Evolutionary conservation across 2,888 invertebrate species (phyloP), one percentile per base, ranked within the genome.

Genomic region (Dinocampus coccinellae): DNA sequence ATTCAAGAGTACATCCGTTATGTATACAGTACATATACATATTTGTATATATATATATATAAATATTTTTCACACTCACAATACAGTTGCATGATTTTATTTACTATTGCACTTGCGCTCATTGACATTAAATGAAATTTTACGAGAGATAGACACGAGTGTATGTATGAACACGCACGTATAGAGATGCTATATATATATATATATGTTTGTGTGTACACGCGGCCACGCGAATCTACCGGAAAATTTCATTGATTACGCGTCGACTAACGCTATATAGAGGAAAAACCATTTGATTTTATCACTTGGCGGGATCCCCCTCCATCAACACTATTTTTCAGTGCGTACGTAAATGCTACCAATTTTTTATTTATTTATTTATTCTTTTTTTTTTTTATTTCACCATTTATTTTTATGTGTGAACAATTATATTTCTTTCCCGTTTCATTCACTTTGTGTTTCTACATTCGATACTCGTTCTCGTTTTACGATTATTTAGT

Each of bases 211-310:
- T 57, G 16, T 29, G 29, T 29, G 57, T 57, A 24, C 26, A 53
- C 60, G 69, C 52, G 13, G 52, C 53, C 57, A 58, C 69, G 72
- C 52, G 72, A 77, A 80, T 77, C 78, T 74, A 80, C 77, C 73
- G 76, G 76, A 76, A 80, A 81, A 80, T 80, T 76, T 77, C 78
- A 79, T 65, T 71, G 72, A 69, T 64, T 65, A 72, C 34, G 53
- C 29, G 58, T 33, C 53, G 29, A n/a, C 26, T 26, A 29, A 57
- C 52, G 29, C 20, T 53, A 65, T 58, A 26, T 47, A 55, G 33
- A 65, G 65, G 36, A 65, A 61, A 53, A 65, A 73, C 60, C 75
- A 77, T 79, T 73, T 75, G 74, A 76, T 81, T 80, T 80, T 75
- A 75, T 71, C 73, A 47, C 61, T 73, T 65, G 58, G 52, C 52